A percentile compares a stretch with the other conserved stretches of the same genome.
Conservation (phyloP, 2,888 invertebrate species). For the Melanotus villosus region DNA sequence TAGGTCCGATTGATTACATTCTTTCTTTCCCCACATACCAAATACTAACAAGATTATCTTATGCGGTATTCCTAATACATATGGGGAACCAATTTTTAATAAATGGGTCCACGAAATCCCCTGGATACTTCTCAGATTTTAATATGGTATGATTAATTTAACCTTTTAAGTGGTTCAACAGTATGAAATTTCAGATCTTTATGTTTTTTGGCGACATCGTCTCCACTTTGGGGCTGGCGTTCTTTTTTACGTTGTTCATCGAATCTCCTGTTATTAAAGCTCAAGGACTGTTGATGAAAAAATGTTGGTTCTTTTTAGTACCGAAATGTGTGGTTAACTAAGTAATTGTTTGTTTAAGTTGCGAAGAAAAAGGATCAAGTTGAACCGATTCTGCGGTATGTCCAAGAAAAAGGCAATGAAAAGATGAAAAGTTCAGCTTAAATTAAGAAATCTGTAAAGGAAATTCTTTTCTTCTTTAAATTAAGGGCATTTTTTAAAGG, state of each 20-base stretch:
- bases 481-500: no score
- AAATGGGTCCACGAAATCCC: constrained; percentile 56
- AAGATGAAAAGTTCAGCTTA: background rate
- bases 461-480: no score
- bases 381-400: background rate
- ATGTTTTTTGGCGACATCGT: constrained; percentile 60
- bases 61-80: constrained; percentile 63
- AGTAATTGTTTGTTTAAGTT: constrained; percentile 1
- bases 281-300: constrained; percentile 47
- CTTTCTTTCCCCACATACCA: constrained; percentile 58
- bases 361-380: background rate
- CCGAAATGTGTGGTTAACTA: background rate
- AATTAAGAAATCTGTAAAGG: background rate
- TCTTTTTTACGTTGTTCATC: constrained; percentile 60
- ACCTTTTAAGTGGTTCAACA: no score
- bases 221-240: constrained; percentile 54
- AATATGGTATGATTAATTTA: constrained; percentile 57
- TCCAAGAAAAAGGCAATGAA: background rate
- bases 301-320: constrained; percentile 9
- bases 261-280: constrained; percentile 61
- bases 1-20: constrained; percentile 59
- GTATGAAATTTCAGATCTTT: constrained; percentile 57
- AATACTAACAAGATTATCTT: constrained; percentile 62
- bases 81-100: constrained; percentile 58
- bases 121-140: constrained; percentile 60